Base-by-base conservation (phyloP, 2,797 vertebrate species). In the Trachurus trachurus region DNA sequence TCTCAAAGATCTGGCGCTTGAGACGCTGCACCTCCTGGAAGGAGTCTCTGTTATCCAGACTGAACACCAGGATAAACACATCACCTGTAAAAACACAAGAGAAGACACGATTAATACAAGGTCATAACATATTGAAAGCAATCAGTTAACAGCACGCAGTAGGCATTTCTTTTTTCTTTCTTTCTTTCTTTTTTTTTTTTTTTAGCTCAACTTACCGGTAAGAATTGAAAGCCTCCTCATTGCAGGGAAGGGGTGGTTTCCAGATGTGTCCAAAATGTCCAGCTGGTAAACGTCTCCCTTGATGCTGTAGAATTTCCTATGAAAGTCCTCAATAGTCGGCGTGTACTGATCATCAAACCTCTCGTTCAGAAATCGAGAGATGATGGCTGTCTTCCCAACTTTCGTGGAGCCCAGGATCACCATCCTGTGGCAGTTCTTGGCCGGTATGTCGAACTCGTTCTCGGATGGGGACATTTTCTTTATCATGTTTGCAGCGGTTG, bases 271-370 rank as follows among this genome's bases (percentile, higher is more conserved):
- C 68, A 99, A 91, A 87, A 99, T 99, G 92, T 99, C 98, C 47
- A 99, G 92, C 91, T 98, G 98, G 82, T 99, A 99, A 67, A 98
- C 95, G 57, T 97, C 96, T 1, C 98, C 98, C 0, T 94, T 94
- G 94, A 99, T 99, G 93, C 97, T 97, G 95, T 99, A 99, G 90
- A 99, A 96, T 93, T 99, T 99, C 88, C 98, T 95, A 80, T 99
- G 98, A 90, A 99, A 99, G 92, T 99, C 97, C 93, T 99, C 98
- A 58, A 99, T 98, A 61, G 98, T 99, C 50, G 98, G 98, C 0
- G 98, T 99, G 95, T 99, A 99, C 71, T 98, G 95, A 75, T 99
- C 98, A 58, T 99, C 98, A 69, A 98, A 98, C 85, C 96, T 96
- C 78, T 97, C 97, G 34, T 96, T 98, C 75, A 99, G 94, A 89